These are phyloP conservation scores for Hippocampus mohnikei DNA, from an alignment of 2,113 vertebrate genomes.

Conservation along the genomic window DNA sequence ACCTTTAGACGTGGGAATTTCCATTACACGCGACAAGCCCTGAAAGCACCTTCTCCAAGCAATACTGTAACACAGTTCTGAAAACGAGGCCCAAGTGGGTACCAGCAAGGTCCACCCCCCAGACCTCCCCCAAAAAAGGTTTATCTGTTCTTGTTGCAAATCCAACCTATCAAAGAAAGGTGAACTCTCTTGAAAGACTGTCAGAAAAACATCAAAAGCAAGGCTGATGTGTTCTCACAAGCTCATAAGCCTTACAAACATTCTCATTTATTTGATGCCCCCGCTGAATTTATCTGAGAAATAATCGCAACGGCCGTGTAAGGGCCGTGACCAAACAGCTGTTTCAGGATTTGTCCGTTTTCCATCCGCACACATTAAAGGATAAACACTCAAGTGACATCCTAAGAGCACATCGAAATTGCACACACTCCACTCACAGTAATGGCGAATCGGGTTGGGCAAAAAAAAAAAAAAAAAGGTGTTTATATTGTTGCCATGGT, in stretches of 20 bases:
- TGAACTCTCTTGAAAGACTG: neutral
- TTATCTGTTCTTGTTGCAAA: neutral
- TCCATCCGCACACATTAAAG: neutral
- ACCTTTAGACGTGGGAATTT: neutral
- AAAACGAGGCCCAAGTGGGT: no score
- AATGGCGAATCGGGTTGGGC: constrained; percentile 19
- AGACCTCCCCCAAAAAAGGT: neutral
- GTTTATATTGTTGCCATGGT: constrained; percentile 54
- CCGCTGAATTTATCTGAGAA: neutral
- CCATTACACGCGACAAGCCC: no score
- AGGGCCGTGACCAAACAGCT: neutral
- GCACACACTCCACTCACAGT: constrained; percentile 18
- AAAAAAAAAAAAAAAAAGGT: constrained; percentile 46
- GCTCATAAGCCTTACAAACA: neutral
- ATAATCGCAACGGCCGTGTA: neutral
- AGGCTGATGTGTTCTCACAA: neutral
- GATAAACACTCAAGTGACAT: constrained; percentile 3
- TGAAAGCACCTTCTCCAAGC: no score
- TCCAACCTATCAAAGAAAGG: neutral
- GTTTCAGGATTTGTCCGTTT: constrained; percentile 17
- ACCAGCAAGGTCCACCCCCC: no score
- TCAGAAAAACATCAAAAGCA: neutral
- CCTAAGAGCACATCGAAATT: neutral
- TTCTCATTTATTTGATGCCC: neutral
- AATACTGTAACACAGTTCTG: no score